Conservation (phyloP, 37 sponge, comb jelly and placozoan species). For the Theonella swinhoei region DNA sequence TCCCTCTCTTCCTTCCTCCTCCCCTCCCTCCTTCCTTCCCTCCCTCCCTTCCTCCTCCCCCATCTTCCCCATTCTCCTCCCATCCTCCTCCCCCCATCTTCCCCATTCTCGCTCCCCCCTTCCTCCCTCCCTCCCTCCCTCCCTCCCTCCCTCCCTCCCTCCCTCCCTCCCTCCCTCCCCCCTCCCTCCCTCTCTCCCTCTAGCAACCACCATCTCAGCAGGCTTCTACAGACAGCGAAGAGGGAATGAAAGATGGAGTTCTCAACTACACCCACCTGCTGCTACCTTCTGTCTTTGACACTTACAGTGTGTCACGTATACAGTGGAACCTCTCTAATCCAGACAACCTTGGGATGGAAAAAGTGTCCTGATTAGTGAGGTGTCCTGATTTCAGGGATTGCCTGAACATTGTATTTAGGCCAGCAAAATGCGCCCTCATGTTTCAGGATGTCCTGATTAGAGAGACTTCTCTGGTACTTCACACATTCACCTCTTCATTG, state of each 20-base stretch:
- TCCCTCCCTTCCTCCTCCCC: background rate
- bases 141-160: background rate
- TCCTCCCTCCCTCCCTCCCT: background rate
- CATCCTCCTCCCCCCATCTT: background rate
- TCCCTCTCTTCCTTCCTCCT: background rate
- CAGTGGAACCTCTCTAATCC: too few species aligned
- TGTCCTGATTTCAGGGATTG: too few species aligned
- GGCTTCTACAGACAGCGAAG: background rate
- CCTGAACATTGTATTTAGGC: too few species aligned
- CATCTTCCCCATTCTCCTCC: background rate
- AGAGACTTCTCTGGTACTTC: too few species aligned
- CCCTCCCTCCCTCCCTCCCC: background rate
- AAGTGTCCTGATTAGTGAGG: too few species aligned
- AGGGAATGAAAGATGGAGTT: background rate
- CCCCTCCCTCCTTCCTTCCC: slow-evolving; percentile 1
- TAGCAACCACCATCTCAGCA: background rate
- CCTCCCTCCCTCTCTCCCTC: background rate
- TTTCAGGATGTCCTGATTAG: too few species aligned
- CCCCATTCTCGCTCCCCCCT: background rate
- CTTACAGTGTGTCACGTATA: background rate
- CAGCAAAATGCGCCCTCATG: too few species aligned
- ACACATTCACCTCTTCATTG: background rate
- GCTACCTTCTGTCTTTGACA: background rate
- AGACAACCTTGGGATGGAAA: too few species aligned
- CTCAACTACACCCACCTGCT: background rate